Evolutionary conservation across 2,797 vertebrate genomes (phyloP), one percentile per base, ranked within the genome.

Genomic region (Sebastes reedi): DNA sequence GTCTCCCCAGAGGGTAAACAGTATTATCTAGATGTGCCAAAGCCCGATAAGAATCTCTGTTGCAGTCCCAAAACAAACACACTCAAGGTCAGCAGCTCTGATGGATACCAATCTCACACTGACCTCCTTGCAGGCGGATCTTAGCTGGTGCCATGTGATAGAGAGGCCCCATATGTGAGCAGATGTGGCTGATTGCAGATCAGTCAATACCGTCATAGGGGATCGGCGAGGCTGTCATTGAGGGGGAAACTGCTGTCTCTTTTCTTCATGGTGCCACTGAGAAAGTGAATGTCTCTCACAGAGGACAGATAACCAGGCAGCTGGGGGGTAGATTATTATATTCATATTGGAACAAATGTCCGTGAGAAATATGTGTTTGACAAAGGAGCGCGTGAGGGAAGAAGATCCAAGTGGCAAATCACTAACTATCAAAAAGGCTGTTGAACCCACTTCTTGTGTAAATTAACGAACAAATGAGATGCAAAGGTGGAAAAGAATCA

Each of bases 1-100:
- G 13, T 78, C 32, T 75, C 55, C 68, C 46, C 61, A 46, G 56
- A 77, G 58, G 77, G 60, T 80, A 87, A 88, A 90, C 59, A 60
- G 39, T 24, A 64, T 87, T 83, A 87, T 82, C 72, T 75, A 46
- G 2, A 11, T 79, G 71, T 77, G 79, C 79, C 68, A 73, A 70
- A 22, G 18, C 22, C 29, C 0, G 88, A 93, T 89, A 82, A 58
- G 24, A 79, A 88, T 89, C 88, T 86, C 67, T 84, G 74, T 72
- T 70, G 77, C 82, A 67, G 72, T 76, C 62, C 61, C 20, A 52
- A 85, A 87, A 88, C 81, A 85, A 87, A 82, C 80, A 79, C 64
- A 70, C 27, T 85, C 84, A 91, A 90, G 89, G 90, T 89, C 89
- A 84, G 79, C 72, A 68, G 65, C 75, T 46, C 24, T 13, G 6